Evolutionary conservation across 2,888 invertebrate species (phyloP).

Genomic region (Acanthopleura granulata): DNA sequence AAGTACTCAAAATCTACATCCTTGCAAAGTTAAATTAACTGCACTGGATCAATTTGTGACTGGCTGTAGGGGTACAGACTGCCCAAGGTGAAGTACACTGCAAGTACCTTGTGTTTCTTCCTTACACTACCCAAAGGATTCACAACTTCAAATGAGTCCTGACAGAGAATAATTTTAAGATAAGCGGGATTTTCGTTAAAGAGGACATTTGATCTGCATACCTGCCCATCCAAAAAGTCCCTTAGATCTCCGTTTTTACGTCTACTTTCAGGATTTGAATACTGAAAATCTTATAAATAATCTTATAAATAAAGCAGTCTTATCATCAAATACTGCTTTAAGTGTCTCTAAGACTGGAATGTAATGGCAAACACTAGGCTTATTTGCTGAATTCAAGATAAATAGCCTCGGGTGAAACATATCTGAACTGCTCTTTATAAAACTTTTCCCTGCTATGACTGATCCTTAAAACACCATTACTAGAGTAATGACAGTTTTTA

Average conservation of each 20-base stretch:
- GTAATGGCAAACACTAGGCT: neutral
- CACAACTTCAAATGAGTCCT: neutral
- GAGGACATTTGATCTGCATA: neutral
- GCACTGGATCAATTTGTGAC: neutral
- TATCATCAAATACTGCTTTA: neutral
- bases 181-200: neutral
- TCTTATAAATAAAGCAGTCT: too few relatives aligned
- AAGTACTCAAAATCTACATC: neutral
- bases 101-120: neutral
- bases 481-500: too few relatives aligned
- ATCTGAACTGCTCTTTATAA: too few relatives aligned
- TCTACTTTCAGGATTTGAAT: neutral
- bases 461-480: too few relatives aligned
- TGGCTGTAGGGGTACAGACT: neutral
- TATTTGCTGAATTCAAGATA: neutral
- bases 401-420: neutral
- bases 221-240: neutral
- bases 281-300: neutral
- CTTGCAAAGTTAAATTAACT: neutral
- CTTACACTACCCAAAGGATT: neutral
- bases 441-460: too few relatives aligned
- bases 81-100: neutral
- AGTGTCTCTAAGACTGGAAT: neutral
- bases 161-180: neutral
- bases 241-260: too few relatives aligned